Conservation (phyloP, 2,888 invertebrate species). For the Amiota mariae region DNA sequence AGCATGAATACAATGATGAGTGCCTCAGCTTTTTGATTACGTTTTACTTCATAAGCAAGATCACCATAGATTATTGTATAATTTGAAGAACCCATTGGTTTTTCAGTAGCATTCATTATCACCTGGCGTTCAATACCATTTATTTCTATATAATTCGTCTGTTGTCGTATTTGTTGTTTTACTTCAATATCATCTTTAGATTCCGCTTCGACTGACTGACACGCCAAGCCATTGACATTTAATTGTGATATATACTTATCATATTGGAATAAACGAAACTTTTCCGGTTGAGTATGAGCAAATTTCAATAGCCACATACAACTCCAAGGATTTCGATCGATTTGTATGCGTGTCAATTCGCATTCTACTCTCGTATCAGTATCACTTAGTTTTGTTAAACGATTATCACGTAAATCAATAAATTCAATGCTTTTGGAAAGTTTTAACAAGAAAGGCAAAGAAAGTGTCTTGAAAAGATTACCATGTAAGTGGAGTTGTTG, state of each 20-base stretch:
- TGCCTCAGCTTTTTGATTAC: slow-evolving; percentile 68
- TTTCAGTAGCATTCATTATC: slow-evolving; percentile 29
- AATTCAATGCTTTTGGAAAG: slow-evolving; percentile 38
- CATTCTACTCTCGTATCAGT: slow-evolving; percentile 37
- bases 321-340: slow-evolving; percentile 71
- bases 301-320: slow-evolving; percentile 70
- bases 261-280: slow-evolving; percentile 68
- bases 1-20: slow-evolving; percentile 70
- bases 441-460: slow-evolving; percentile 47
- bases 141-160: not conserved
- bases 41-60: slow-evolving; percentile 60
- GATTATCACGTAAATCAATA: slow-evolving; percentile 59
- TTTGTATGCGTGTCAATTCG: slow-evolving; percentile 54
- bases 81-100: slow-evolving; percentile 55
- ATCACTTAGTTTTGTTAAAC: slow-evolving; percentile 48
- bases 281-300: slow-evolving; percentile 64
- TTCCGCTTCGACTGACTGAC: slow-evolving; percentile 54
- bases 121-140: not conserved
- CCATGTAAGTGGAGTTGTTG: slow-evolving; percentile 51
- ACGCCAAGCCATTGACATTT: slow-evolving; percentile 71
- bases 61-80: slow-evolving; percentile 65
- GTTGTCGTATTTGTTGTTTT: not conserved
- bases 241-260: slow-evolving; percentile 71
- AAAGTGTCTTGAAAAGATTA: slow-evolving; percentile 56
- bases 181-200: not conserved